Base-by-base conservation (phyloP, 2,113 vertebrate species). In the Ibidorhyncha struthersii region DNA sequence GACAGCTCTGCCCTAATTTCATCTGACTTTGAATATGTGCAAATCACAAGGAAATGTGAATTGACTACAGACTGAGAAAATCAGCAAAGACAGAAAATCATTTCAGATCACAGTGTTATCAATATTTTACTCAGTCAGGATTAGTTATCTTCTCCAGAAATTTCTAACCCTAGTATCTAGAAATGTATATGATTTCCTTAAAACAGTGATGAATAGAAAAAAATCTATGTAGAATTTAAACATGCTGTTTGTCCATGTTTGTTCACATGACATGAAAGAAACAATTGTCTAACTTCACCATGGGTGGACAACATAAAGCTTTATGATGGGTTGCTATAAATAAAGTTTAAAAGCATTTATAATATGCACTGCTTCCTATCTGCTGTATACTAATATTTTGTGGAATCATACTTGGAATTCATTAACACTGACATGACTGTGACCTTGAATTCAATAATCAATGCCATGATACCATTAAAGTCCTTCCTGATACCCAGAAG, bases 1-100 rank as follows among this genome's bases (percentile, higher is more conserved):
- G 98, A 98, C 95, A 98, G 95, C 97, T 98, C 97, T 99, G 98
- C 97, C 98, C 99, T 99, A 99, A 99, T 99, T 99, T 99, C 98
- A 98, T 99, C 96, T 98, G 99, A 99, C 99, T 99, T 97, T 95
- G 98, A 98, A 99, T 98, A 98, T 98, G 98, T 98, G 97, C 93
- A 98, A 98, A 99, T 99, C 98, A 98, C 97, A 98, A 98, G 82
- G 92, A 98, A 98, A 98, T 96, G 94, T 96, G 95, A 98, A 98
- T 96, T 98, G 98, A 98, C 98, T 97, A 94, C 70, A 96, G 88
- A 86, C 93, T 85, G 79, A 89, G 95, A 97, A 98, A 97, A 98
- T 96, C 93, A 94, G 84, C 78, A 93, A 97, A 98, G 97, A 98
- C 97, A 98, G 97, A 98, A 98, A 98, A 98, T 98, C 94, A 98